These are phyloP conservation scores for Loriculus beryllinus DNA, from an alignment of 2,797 vertebrate genomes.

Conservation along the genomic window DNA sequence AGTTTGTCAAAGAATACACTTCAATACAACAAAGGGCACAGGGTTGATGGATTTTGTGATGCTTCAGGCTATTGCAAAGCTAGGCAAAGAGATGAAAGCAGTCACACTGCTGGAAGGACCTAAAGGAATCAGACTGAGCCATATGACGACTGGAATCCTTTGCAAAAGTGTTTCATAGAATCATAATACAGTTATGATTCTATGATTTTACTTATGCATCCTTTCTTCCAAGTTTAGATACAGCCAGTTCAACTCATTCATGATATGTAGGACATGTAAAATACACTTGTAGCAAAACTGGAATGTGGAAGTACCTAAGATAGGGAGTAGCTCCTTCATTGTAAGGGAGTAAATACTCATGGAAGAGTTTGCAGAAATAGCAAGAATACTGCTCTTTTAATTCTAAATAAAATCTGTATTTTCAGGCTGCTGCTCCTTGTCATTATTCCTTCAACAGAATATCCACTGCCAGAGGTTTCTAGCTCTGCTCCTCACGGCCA, in stretches of 20 bases:
- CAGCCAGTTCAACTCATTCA: background rate
- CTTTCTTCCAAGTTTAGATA: background rate
- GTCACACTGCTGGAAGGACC: background rate
- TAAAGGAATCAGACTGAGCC: background rate
- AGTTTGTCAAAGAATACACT: background rate
- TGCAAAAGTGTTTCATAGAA: background rate
- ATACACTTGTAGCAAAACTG: background rate
- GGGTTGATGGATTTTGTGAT: background rate
- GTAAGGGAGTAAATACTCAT: background rate
- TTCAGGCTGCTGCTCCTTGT: background rate
- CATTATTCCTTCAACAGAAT: background rate
- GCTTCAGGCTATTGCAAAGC: constrained; percentile 21
- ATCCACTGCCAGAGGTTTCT: background rate
- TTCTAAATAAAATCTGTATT: background rate
- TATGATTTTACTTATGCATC: background rate
- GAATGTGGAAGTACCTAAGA: background rate
- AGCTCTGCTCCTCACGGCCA: background rate
- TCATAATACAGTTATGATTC: background rate
- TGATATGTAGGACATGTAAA: background rate
- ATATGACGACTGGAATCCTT: background rate
- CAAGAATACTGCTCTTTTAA: background rate
- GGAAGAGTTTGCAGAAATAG: background rate
- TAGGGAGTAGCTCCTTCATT: background rate
- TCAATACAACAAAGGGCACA: background rate
- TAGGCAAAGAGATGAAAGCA: constrained; percentile 33